phyloP scores from a whole-genome alignment of 2,888 invertebrate genomes.

The Nipponacmea schrenckii region DNA sequence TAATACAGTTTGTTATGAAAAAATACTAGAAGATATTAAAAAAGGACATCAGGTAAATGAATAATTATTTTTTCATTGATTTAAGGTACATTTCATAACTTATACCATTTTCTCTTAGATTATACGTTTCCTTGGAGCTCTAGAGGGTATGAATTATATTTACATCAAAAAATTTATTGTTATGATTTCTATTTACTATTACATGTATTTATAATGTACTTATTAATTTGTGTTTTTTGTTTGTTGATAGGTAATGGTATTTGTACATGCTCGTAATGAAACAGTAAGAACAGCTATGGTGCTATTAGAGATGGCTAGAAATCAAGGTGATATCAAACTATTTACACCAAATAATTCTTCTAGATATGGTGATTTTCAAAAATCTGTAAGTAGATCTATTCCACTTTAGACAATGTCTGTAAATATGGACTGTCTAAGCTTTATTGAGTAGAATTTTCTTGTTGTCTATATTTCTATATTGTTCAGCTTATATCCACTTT shows the following conservation, averaged over 20 bases:
- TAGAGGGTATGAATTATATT: too few relatives aligned
- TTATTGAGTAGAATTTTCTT: background rate
- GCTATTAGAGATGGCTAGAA: slow-evolving; percentile 77
- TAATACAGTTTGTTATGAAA: slow-evolving; percentile 93
- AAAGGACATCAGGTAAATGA: slow-evolving; percentile 83
- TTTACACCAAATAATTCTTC: slow-evolving; percentile 55
- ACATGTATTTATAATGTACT: too few relatives aligned
- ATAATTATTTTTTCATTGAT: background rate
- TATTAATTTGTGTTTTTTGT: background rate
- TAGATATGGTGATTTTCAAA: slow-evolving; percentile 76
- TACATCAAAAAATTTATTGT: too few relatives aligned
- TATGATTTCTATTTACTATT: too few relatives aligned
- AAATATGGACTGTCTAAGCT: background rate
- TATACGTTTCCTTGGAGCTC: too few relatives aligned
- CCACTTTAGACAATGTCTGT: background rate
- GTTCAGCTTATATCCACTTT: too few relatives aligned
- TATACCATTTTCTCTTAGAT: too few relatives aligned
- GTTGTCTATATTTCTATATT: background rate
- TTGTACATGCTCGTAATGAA: slow-evolving; percentile 97
- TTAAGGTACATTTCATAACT: too few relatives aligned
- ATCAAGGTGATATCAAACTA: slow-evolving; percentile 55
- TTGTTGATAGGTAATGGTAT: slow-evolving; percentile 83
- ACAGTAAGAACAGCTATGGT: slow-evolving; percentile 89
- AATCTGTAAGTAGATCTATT: slow-evolving; percentile 59
- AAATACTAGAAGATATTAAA: slow-evolving; percentile 85